A percentile compares a stretch with the other conserved stretches of the same genome.
Evolutionary conservation across 2,113 vertebrate species (phyloP).

Genomic region (Thomomys bottae): DNA sequence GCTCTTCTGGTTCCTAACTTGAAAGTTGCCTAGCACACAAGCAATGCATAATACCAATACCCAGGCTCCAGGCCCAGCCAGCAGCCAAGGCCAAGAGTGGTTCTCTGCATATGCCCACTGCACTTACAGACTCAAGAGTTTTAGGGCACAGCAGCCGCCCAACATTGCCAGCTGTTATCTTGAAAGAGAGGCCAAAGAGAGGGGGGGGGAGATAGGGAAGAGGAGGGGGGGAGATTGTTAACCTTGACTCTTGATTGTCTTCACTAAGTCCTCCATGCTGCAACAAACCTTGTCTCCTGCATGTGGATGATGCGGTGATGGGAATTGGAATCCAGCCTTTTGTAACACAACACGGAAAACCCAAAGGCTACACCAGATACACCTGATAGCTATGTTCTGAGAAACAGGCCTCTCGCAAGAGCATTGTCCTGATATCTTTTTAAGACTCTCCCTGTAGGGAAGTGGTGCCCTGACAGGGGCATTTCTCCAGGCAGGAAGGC

Average conservation of each 20-base stretch:
- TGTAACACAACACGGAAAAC: neutral
- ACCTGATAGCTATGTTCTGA: neutral
- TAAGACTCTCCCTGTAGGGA: neutral
- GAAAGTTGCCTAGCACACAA: neutral
- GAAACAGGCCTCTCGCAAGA: neutral
- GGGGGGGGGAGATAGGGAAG: neutral
- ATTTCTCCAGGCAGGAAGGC: neutral
- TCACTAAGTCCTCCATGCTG: neutral
- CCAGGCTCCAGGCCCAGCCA: fast-evolving
- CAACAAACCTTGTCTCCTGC: neutral
- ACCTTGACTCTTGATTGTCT: neutral
- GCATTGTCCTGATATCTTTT: neutral
- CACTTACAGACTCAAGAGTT: neutral
- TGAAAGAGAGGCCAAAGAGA: neutral
- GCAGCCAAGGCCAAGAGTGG: neutral
- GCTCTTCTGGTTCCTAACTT: neutral
- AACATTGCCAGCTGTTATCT: neutral
- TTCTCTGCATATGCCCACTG: neutral
- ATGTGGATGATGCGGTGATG: neutral
- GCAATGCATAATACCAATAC: neutral
- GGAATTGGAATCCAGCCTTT: neutral
- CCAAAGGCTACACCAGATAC: neutral
- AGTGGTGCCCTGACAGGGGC: neutral
- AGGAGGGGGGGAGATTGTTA: neutral
- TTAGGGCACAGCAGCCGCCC: neutral